Base-by-base conservation (phyloP, 1,140 invertebrate genomes). In the Neotoxoptera formosana region DNA sequence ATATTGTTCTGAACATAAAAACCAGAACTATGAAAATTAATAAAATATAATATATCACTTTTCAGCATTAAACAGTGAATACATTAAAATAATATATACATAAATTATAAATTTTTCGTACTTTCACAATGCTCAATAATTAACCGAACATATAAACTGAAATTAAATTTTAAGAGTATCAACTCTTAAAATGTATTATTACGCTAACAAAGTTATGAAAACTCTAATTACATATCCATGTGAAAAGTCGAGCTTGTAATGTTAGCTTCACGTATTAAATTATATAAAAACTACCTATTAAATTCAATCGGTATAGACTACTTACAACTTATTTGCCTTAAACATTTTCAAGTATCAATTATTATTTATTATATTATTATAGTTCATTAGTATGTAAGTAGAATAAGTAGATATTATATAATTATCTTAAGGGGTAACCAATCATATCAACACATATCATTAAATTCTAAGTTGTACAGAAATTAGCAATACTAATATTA, bases 381-480 rank as follows among this genome's bases (percentile, higher is more conserved):
- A 30, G 34, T 89, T 67, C 30, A 67, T 67, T n/a, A 67, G 45
- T 90, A 90, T 67, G 67, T 60, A 45, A 45, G 30, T 47, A 47
- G n/a, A 87, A 56, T 36, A 56, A n/a, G 36, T 90, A 90, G 88
- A 90, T 60, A 60, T n/a, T 67, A 67, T 23, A 41, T 23, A 48
- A 30, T 45, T 48, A 86, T 93, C 76, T 84, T 93, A 84, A 53
- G 81, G 25, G 81, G 76, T 56, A 83, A 93, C 91, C 91, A 93
- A 93, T 34, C 81, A 51, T 93, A 93, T 93, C 91, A 21, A 83
- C 67, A 93, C 91, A 93, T 93, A 93, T 93, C 91, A 93, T 41
- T 93, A 93, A 9, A 30, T 93, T 45, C 36, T 93, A 93, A 93
- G 81, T 53, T 93, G 91, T 93, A 93, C 21, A 93, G 86, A 93